These are phyloP conservation scores for Podarcis raffonei DNA, from an alignment of 2,113 vertebrate species.

Conservation along the genomic window DNA sequence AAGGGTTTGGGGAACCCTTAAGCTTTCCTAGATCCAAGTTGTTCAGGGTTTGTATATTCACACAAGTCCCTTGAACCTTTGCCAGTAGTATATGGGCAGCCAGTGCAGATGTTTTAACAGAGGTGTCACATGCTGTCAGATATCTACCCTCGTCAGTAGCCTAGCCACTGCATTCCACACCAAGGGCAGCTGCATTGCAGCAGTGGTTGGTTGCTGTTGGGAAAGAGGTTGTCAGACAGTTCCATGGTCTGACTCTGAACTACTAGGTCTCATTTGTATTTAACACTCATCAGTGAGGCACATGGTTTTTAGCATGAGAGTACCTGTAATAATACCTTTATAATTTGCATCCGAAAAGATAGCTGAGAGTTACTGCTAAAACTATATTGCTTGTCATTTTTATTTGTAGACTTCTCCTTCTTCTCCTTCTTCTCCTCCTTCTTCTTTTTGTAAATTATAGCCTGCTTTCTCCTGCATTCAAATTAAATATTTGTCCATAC, in stretches of 20 bases:
- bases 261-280: not conserved
- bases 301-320: not conserved
- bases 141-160: too few species aligned
- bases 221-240: not conserved
- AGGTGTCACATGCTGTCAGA: too few species aligned
- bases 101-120: too few species aligned
- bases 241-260: not conserved
- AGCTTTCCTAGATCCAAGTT: too few species aligned
- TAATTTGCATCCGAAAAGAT: not conserved
- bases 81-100: too few species aligned
- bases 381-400: constrained; percentile 1
- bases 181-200: too few species aligned
- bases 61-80: too few species aligned
- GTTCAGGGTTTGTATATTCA: too few species aligned
- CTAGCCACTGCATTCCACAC: too few species aligned
- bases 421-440: not conserved
- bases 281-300: not conserved
- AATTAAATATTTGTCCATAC: constrained; percentile 36
- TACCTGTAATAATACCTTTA: not conserved
- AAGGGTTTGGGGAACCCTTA: too few species aligned
- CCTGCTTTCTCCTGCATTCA: not conserved
- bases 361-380: not conserved
- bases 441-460: not conserved
- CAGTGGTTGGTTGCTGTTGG: not conserved
- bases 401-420: not conserved